These are phyloP conservation scores for Macrotus californicus DNA, from an alignment of 2,113 vertebrate genomes.

Conservation along the genomic window DNA sequence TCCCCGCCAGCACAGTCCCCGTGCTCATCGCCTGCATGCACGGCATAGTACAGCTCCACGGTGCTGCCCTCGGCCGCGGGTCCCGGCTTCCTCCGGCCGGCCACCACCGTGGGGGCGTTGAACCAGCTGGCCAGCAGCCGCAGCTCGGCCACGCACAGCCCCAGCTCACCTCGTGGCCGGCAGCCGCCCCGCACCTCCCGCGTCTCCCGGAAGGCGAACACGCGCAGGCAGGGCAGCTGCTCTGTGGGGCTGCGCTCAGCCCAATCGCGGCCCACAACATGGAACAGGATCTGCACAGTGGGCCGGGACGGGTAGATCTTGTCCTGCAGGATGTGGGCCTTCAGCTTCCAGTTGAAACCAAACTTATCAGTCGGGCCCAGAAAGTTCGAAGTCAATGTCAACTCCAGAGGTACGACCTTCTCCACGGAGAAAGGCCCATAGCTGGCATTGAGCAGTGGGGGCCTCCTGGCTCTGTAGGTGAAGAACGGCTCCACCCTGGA, in stretches of 20 bases:
- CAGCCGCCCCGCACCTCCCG: constrained; percentile 88
- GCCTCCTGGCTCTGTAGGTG: constrained; percentile 85
- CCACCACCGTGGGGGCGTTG: constrained; percentile 77
- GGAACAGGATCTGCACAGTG: constrained; percentile 91
- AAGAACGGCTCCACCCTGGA: constrained; percentile 90
- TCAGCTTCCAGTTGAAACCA: constrained; percentile 90
- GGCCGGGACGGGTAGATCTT: constrained; percentile 86
- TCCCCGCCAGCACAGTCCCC: constrained; percentile 86
- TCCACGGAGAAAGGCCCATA: constrained; percentile 90
- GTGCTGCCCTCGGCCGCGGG: constrained; percentile 82
- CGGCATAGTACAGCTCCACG: constrained; percentile 91
- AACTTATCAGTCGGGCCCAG: constrained; percentile 83
- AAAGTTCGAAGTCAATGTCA: constrained; percentile 77
- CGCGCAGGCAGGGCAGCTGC: constrained; percentile 86
- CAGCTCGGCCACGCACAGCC: constrained; percentile 88
- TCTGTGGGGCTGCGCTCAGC: constrained; percentile 83
- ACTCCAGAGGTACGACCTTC: constrained; percentile 85
- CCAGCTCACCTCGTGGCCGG: constrained; percentile 81
- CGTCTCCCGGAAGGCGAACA: constrained; percentile 91
- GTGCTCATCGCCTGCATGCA: constrained; percentile 79
- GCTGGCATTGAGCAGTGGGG: constrained; percentile 86
- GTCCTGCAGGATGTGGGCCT: constrained; percentile 86
- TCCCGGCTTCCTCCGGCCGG: constrained; percentile 80
- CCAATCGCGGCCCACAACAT: constrained; percentile 91
- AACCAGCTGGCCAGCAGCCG: constrained; percentile 86